Base-by-base conservation (phyloP, 2,797 vertebrate genomes). In the Enteromius mattozi region DNA sequence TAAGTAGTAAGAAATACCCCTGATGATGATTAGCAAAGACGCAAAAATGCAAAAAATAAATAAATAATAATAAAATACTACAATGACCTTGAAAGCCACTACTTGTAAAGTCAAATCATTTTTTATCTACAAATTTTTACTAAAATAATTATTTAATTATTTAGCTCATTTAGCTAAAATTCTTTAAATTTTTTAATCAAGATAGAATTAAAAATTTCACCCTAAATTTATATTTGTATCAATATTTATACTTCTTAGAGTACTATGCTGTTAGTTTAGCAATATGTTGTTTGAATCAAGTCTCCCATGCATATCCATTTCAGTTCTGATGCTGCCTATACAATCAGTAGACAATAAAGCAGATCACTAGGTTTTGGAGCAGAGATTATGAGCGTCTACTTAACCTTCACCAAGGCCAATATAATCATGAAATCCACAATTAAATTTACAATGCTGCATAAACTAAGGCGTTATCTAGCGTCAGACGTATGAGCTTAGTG, bases 401-500 rank as follows among this genome's bases (percentile, higher is more conserved):
- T 80, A 80, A 80, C 42, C 45, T 37, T 24, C 13, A 80, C 45
- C 42, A 37, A 49, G 27, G 27, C 21, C 30, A 51, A 24, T 49
- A 68, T 68, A 51, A 80, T n/a, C 30, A 51, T 35, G 27, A 68
- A 68, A 49, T 5, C 8, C 47, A 51, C 45, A 37, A 68, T 51
- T 66, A 3, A 35, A 33, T 79, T 21, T 24, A 66, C 77, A 79
- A 33, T 76, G 51, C 56, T 12, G 37, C 37, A 30, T 27, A 65
- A 79, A 49, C 42, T 1, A 79, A 79, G 27, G 61, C 6, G 40
- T 78, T 66, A 49, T 49, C 21, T 54, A 19, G 7, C 35, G 30
- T 80, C 10, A 33, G 6, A 66, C 49, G 63, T n/a, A 49, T 9
- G 35, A 42, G 78, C 61, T 66, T 79, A 79, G 30, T 66, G 59